phyloP scores from a whole-genome alignment of 2,888 invertebrate species.

The Nephrotoma guestfalica region DNA sequence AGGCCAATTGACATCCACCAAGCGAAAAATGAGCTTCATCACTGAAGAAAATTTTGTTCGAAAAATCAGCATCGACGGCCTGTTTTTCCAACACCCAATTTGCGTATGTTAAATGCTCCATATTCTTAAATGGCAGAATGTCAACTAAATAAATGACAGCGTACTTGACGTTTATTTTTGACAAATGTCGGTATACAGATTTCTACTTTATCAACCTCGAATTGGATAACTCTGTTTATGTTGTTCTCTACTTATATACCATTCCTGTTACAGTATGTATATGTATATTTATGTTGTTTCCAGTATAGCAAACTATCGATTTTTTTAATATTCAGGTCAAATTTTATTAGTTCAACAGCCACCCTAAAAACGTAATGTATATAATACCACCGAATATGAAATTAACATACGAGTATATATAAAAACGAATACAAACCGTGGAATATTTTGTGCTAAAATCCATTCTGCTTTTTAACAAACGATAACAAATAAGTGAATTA shows the following conservation, averaged over 20 bases:
- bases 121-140: too few relatives aligned
- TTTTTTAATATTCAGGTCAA: neutral
- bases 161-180: too few relatives aligned
- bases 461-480: neutral
- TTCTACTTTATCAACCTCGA: too few relatives aligned
- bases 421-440: neutral
- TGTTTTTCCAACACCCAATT: too few relatives aligned
- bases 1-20: too few relatives aligned
- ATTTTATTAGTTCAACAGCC: neutral
- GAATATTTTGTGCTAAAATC: neutral
- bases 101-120: too few relatives aligned
- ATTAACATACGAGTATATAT: neutral
- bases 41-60: too few relatives aligned
- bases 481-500: neutral
- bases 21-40: too few relatives aligned
- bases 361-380: neutral
- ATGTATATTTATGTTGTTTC: neutral
- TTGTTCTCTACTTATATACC: neutral
- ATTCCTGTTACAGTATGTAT: neutral
- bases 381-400: neutral
- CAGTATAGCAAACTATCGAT: neutral
- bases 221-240: neutral
- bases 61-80: too few relatives aligned
- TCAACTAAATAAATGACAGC: too few relatives aligned
- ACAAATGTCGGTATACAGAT: too few relatives aligned